Evolutionary conservation across 2,797 vertebrate species (phyloP).

Genomic region (Rhinophrynus dorsalis): DNA sequence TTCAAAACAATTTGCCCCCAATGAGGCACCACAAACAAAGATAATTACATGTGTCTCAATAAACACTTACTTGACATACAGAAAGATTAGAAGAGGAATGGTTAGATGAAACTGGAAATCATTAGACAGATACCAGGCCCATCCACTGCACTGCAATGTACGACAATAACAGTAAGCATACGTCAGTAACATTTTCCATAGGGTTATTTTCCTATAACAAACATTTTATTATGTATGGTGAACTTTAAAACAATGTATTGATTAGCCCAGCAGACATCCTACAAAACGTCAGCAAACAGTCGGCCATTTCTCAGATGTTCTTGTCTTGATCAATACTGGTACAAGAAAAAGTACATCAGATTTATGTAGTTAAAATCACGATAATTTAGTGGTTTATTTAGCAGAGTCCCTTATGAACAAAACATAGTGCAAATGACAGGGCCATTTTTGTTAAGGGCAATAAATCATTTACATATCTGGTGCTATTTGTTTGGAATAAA

Average conservation of each 20-base stretch:
- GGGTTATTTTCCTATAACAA: neutral
- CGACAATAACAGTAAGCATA: neutral
- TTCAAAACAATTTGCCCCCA: neutral
- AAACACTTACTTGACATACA: conserved; percentile 74
- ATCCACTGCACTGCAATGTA: conserved; percentile 76
- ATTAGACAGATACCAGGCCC: conserved; percentile 85
- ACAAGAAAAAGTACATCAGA: too few species aligned
- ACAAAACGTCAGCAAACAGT: too few species aligned
- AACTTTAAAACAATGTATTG: neutral
- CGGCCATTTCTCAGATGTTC: too few species aligned
- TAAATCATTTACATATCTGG: too few species aligned
- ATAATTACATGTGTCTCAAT: neutral
- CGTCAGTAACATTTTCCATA: neutral
- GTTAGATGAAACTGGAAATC: conserved; percentile 83
- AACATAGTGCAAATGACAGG: too few species aligned
- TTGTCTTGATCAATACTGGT: too few species aligned
- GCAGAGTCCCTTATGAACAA: too few species aligned
- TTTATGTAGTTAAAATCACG: too few species aligned
- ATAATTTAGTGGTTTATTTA: too few species aligned
- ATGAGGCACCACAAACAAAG: neutral
- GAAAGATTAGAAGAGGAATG: conserved; percentile 72
- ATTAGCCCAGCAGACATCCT: too few species aligned
- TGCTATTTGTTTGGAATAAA: too few species aligned
- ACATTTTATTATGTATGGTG: neutral
- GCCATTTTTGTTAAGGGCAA: too few species aligned